Base-by-base conservation (phyloP, 2,797 vertebrate species). In the Yasuhikotakia modesta region DNA sequence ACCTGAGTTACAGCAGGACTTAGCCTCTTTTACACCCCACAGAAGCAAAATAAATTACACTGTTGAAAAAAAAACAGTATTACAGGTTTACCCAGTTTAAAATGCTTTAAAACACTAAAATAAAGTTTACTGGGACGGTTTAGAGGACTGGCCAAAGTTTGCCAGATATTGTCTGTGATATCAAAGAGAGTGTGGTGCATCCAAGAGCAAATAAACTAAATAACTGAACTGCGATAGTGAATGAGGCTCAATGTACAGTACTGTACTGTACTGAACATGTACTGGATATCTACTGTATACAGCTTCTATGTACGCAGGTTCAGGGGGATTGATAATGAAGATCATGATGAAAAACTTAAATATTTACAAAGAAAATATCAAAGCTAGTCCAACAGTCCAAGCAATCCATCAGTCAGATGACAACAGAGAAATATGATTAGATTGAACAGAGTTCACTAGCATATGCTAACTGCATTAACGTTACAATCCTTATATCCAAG, bases 391-490 rank as follows among this genome's bases (percentile, higher is more conserved):
- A 2, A 63, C 61, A 39, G 30, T 39, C 10, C 32, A n/a, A 19
- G 32, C 17, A 46, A 16, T 46, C 35, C 35, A 67, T 4, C 39
- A 57, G 53, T 30, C 17, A 14, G 64, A 46, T 46, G 35, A 76
- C 46, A 65, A 64, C 2, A 52, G 14, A 52, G 48, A 12, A 24
- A 30, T 35, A 61, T 70, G n/a, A 61, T 70, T 39, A 58, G 60
- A 76, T 21, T 70, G 39, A n/a, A n/a, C n/a, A n/a, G n/a, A 48
- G 21, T 58, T 50, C 1, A 77, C 69, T 22, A 77, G 35, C 52
- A 69, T 50, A 52, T 39, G 27, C 27, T 35, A 43, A 70, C n/a
- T 24, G 24, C 2, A 69, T 52, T 70, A 13, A 52, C 27, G 30
- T 61, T 50, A 24, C 13, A 10, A 19, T 13, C 32, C 27, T 16